A percentile compares a stretch with the other conserved stretches of the same genome.
Evolutionary conservation across 2,797 vertebrate species (phyloP).

Genomic region (Dicrostonyx torquatus): DNA sequence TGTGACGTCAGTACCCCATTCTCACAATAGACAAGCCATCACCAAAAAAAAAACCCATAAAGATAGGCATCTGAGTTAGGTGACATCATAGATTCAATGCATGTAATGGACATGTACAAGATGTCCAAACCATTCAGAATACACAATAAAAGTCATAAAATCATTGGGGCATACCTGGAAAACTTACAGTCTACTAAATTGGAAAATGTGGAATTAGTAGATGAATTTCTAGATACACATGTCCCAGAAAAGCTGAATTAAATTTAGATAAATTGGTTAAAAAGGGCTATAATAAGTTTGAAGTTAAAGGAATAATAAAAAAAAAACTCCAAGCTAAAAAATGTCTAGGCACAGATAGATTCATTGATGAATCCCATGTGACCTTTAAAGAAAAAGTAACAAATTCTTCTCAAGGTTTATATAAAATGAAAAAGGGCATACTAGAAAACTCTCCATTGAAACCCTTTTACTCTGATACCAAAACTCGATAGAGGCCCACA

Average conservation of each 20-base stretch:
- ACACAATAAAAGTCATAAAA: neutral
- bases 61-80: neutral
- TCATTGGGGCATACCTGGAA: neutral
- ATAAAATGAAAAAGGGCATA: neutral
- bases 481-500: neutral
- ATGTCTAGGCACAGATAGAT: neutral
- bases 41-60: neutral
- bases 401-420: neutral
- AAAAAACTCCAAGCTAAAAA: neutral
- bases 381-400: neutral
- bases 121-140: neutral
- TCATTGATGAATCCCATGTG: neutral
- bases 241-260: neutral
- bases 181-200: neutral
- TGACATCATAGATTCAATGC: neutral
- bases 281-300: neutral
- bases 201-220: neutral
- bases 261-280: neutral
- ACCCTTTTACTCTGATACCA: neutral
- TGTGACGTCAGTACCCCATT: neutral
- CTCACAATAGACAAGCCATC: neutral
- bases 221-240: neutral
- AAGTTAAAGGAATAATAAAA: neutral
- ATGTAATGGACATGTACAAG: too few species aligned
- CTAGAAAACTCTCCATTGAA: neutral